These are phyloP conservation scores for Cremastinae sp. DNA, from an alignment of 2,888 invertebrate genomes.

Conservation along the genomic window DNA sequence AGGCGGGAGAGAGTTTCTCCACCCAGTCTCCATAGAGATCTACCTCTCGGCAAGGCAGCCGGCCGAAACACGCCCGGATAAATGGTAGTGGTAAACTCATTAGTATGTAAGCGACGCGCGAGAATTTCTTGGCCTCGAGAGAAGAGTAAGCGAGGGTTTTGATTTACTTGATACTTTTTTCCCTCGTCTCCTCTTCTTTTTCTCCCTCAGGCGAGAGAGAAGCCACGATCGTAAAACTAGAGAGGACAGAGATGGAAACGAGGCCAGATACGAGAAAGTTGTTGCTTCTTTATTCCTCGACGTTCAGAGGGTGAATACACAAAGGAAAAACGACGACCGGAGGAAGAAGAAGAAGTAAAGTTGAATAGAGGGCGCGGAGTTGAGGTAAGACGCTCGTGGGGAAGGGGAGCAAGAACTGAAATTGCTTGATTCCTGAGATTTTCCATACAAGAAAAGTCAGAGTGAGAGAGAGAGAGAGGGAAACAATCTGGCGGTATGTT, in stretches of 20 bases:
- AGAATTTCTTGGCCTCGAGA: slow-evolving; percentile 69
- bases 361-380: not conserved
- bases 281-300: not conserved
- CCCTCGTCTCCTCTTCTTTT: slow-evolving; percentile 2
- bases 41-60: slow-evolving; percentile 5
- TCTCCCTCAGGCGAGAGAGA: not conserved
- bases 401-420: slow-evolving; percentile 20
- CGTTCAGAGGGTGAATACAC: not conserved
- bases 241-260: slow-evolving; percentile 8
- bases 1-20: not conserved
- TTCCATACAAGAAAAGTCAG: slow-evolving; percentile 5
- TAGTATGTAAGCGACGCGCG: slow-evolving; percentile 73
- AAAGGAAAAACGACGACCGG: slow-evolving; percentile 22
- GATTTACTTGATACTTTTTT: slow-evolving; percentile 71
- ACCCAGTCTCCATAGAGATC: not conserved
- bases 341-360: slow-evolving; percentile 14
- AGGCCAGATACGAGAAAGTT: slow-evolving; percentile 18
- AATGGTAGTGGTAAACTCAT: slow-evolving; percentile 44
- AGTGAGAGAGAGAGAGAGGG: slow-evolving; percentile 12
- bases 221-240: slow-evolving; percentile 38
- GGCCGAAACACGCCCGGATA: slow-evolving; percentile 17
- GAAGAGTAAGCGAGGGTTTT: slow-evolving; percentile 70
- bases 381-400: not conserved
- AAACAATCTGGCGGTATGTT: slow-evolving; percentile 7
- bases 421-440: slow-evolving; percentile 43